Base-by-base conservation (phyloP, 1,140 invertebrate species). In the Philopotamus ludificatus region DNA sequence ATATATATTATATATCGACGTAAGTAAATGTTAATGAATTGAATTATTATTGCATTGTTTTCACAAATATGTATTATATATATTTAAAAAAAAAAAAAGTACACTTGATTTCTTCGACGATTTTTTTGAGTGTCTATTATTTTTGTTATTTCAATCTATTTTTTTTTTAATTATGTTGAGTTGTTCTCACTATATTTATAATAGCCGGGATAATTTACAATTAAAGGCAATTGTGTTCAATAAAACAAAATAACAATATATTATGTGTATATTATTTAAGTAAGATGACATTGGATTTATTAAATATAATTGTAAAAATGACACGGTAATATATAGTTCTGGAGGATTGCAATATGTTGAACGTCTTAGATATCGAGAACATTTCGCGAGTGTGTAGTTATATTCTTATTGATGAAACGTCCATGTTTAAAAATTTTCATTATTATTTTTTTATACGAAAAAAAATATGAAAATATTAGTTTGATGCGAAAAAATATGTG, bases 41-140 rank as follows among this genome's bases (percentile, higher is more conserved):
- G 8, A 47, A 47, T 60, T 47, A 60, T 47, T 60, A 60, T 60
- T 60, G 22, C 41, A 60, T 60, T 60, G 57, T 60, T 60, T 41
- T 60, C 44, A 60, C 42, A 16, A 47, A 42, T 60, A 34, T 34
- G 12, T 34, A 34, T 34, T n/a, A 34, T 34, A 34, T 34, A 34
- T 34, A 7, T 34, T 34, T 34, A 7, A 34, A 34, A 34, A 4
- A 12, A 4, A 34, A 34, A 34, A n/a, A n/a, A n/a, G n/a, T n/a
- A n/a, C n/a, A n/a, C n/a, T 34, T 34, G 12, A 34, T 34, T 34
- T 34, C 12, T 34, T 34, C 28, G n/a, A n/a, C n/a, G n/a, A n/a
- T n/a, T 34, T 34, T 12, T 7, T 34, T 34, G 28, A 34, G 12
- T 7, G 4, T 34, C 4, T 34, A 34, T 34, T 34, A 34, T 34